These are phyloP conservation scores for Sorex maritimensis DNA, from an alignment of 2,797 vertebrate species.

Conservation along the genomic window DNA sequence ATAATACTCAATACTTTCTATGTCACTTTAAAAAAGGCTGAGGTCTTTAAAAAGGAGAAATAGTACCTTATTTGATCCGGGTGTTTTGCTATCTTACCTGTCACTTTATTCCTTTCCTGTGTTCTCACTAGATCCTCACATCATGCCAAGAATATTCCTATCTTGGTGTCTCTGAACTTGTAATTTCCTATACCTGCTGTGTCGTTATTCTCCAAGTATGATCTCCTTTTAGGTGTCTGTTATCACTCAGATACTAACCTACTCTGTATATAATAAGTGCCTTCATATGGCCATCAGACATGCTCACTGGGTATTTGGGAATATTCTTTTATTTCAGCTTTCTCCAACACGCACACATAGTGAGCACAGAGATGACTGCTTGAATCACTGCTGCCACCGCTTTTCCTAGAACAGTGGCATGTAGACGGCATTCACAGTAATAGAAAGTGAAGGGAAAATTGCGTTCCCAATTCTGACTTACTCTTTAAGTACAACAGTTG, in stretches of 20 bases:
- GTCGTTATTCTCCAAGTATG: conserved; percentile 20
- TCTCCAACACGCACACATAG: neutral
- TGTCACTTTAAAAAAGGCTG: conserved; percentile 9
- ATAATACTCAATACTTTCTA: neutral
- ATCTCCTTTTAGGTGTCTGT: neutral
- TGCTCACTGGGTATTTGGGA: neutral
- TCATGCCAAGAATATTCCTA: neutral
- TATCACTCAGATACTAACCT: neutral
- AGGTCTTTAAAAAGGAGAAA: neutral
- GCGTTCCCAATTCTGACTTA: conserved; percentile 25
- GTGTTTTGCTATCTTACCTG: neutral
- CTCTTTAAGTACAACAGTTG: neutral
- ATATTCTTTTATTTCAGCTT: neutral
- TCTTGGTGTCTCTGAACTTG: neutral
- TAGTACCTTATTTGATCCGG: neutral
- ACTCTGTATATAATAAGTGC: neutral
- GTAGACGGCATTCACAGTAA: conserved; percentile 13
- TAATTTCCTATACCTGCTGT: neutral
- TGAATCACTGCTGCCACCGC: neutral
- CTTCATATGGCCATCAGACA: neutral
- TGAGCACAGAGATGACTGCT: neutral
- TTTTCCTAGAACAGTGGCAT: neutral
- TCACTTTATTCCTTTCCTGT: neutral
- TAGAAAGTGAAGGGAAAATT: conserved; percentile 28
- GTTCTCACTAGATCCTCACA: neutral